These are phyloP conservation scores for Caradrina kadenii DNA, from an alignment of 2,888 invertebrate species.

Conservation along the genomic window DNA sequence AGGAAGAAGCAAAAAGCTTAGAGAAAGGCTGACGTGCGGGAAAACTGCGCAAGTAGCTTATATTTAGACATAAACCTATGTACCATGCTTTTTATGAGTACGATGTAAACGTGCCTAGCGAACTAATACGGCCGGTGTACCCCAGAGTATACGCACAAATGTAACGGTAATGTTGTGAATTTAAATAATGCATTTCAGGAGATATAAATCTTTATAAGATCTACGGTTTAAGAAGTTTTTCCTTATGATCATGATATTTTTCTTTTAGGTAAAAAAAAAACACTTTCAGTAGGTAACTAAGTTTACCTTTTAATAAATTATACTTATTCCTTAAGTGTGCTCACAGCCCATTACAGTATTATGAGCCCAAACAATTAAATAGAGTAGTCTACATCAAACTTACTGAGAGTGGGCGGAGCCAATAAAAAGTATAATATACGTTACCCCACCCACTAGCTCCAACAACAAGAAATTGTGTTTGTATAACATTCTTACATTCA, in stretches of 20 bases:
- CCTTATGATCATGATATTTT: neutral
- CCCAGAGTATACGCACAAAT: conserved; percentile 5
- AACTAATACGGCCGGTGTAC: conserved; percentile 24
- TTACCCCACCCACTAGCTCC: conserved; percentile 30
- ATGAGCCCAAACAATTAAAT: conserved; percentile 50
- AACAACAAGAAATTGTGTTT: conserved; percentile 41
- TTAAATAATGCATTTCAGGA: conserved; percentile 28
- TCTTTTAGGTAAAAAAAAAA: neutral
- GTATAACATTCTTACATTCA: conserved; percentile 50
- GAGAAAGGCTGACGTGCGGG: neutral
- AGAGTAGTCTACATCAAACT: conserved; percentile 43
- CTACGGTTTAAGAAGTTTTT: conserved; percentile 2
- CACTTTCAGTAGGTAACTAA: conserved; percentile 13
- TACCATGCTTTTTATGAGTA: conserved; percentile 37
- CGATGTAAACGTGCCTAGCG: conserved; percentile 41
- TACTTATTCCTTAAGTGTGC: conserved; percentile 25
- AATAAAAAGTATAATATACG: conserved; percentile 42
- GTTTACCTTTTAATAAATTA: conserved; percentile 29
- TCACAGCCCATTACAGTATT: conserved; percentile 37
- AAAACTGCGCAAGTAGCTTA: conserved; percentile 7
- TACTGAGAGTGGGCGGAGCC: conserved; percentile 10
- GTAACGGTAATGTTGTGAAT: conserved; percentile 24
- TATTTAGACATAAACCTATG: conserved; percentile 22
- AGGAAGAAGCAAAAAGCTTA: neutral
- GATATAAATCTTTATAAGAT: conserved; percentile 15